Evolutionary conservation across 1,140 invertebrate genomes (phyloP), one percentile per base, ranked within the genome.

Genomic region (Drosophila teissieri): DNA sequence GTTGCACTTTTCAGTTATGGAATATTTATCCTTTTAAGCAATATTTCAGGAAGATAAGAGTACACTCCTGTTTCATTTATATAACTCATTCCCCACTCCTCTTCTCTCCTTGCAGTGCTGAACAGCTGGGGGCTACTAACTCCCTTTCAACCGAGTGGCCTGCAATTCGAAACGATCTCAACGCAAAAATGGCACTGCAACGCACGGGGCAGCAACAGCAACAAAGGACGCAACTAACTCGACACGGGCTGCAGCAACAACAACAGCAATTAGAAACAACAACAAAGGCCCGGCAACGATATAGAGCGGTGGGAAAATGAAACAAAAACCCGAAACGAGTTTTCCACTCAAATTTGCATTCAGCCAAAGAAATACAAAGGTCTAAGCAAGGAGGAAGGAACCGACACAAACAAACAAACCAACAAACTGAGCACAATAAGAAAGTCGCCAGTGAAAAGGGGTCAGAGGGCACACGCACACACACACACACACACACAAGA

Each of bases 291-390:
- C 52, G 63, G 24, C 79, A 88, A 62, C 81, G 60, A 64, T 77
- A 48, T 36, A 65, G 75, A 67, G 55, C 55, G 58, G 54, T 86
- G 51, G 34, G 49, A 76, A 82, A 86, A 81, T 81, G 78, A 86
- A 82, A 65, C 64, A 64, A 62, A 82, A 82, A 64, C 63, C 52
- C 65, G 48, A 86, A 81, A 74, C 69, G 73, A 64, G 73, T 73
- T 73, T 73, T 73, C 68, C 70, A 62, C 67, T 62, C 36, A 73
- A 73, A 73, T 61, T 58, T 78, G 76, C 58, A 74, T 62, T 83
- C 49, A 40, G 65, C 44, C 76, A 75, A 62, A 62, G 57, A 73
- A 62, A 56, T 69, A 69, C 58, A 69, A 73, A 52, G 57, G 76
- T 83, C 75, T 79, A 68, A 76, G 69, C 62, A 60, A 54, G 55